Base-by-base conservation (phyloP, 2,888 invertebrate genomes). In the Athalia rosae region DNA sequence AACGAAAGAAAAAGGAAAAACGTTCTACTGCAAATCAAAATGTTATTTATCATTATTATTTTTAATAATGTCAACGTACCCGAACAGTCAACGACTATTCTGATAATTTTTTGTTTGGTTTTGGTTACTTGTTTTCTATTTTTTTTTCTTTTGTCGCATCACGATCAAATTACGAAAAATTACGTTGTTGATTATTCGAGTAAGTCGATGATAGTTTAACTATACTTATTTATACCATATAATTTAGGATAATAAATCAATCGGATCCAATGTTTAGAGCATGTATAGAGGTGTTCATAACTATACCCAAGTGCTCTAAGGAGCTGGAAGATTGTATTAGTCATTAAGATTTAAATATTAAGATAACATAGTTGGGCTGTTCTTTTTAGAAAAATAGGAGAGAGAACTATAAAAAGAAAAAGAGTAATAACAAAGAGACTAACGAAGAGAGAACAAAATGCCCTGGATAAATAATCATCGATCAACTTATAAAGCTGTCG, bases 11-110 rank as follows among this genome's bases (percentile, higher is more conserved):
- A 6, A 50, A 43, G 41, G 13, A 74, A 80, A 84, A 87, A 89
- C 84, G 89, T 89, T 89, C 89, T 89, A 89, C 89, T 89, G 89
- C 89, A 89, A 89, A 89, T 89, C 86, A 83, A 28, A 81, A 81
- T 80, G 13, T 45, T 58, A 13, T 13, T 15, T 28, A 13, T 15
- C 61, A 5, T 71, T 58, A 58, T 53, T n/a, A 53, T n/a, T 11
- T 53, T 9, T 53, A 53, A 53, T 53, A 53, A 28, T 28, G n/a
- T 67, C 50, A 67, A 53, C 28, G 8, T 67, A 53, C 67, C 15
- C 67, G 67, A 67, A 67, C 15, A 15, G 53, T 13, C 67, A 67
- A 67, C 11, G 48, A 62, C 45, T 6, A 8, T 28, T 15, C 28
- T 7, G 3, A 53, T 67, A 6, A 11, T 53, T 9, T 53, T 53